A percentile compares a stretch with the other conserved stretches of the same genome.
These are phyloP conservation scores for Enteromius radiatus DNA, from an alignment of 2,797 vertebrate genomes.

Conservation along the genomic window DNA sequence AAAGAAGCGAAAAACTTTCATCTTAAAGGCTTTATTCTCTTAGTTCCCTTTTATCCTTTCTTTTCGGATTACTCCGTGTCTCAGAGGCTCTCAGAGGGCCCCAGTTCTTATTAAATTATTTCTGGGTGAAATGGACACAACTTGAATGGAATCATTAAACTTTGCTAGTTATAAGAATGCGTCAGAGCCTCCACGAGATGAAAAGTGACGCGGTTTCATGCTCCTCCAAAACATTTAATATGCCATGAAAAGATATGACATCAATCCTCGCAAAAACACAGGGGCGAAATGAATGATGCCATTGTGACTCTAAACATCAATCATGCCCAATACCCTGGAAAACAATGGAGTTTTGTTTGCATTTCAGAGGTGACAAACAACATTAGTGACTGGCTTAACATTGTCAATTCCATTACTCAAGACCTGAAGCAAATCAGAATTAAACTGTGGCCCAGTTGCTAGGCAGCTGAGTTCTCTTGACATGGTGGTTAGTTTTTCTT, in stretches of 20 bases:
- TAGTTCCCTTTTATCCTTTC: conserved; percentile 77
- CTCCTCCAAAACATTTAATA: conserved; percentile 90
- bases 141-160: conserved; percentile 90
- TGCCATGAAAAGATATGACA: conserved; percentile 99
- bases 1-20: conserved; percentile 66
- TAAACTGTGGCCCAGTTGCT: conserved; percentile 99
- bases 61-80: conserved; percentile 77
- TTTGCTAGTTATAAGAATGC: conserved; percentile 82
- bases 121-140: conserved; percentile 84
- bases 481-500: conserved; percentile 99
- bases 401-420: conserved; percentile 99
- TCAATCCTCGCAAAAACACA: conserved; percentile 93
- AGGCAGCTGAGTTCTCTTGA: conserved; percentile 99
- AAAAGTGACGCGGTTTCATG: conserved; percentile 87
- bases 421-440: conserved; percentile 97
- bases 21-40: conserved; percentile 77
- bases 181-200: conserved; percentile 79
- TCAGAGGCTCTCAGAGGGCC: conserved; percentile 76
- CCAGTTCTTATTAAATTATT: conserved; percentile 91
- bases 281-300: conserved; percentile 94
- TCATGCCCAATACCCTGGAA: conserved; percentile 87
- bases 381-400: conserved; percentile 97
- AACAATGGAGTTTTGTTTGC: conserved; percentile 99
- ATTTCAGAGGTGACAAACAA: conserved; percentile 99
- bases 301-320: conserved; percentile 96